phyloP scores from a whole-genome alignment of 2,888 invertebrate genomes.

The Diadegma fenestrale region DNA sequence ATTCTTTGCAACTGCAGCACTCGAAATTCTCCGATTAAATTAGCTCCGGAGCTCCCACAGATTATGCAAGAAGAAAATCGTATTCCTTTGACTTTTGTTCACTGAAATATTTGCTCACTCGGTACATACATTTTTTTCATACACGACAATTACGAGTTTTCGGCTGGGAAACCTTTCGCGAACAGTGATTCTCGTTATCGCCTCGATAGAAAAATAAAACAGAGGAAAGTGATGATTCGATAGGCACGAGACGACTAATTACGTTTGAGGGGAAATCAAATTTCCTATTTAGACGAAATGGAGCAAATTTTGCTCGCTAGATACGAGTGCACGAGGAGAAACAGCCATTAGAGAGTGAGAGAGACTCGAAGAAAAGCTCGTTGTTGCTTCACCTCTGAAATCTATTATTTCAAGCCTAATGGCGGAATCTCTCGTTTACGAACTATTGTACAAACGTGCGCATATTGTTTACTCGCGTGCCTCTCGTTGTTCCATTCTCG shows the following conservation, averaged over 20 bases:
- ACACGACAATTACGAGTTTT: not conserved
- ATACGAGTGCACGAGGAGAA: not conserved
- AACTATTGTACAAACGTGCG: constrained; percentile 20
- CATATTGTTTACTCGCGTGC: constrained; percentile 4
- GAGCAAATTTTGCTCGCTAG: not conserved
- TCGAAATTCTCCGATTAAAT: not conserved
- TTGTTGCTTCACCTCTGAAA: constrained; percentile 35
- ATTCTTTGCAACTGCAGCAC: not conserved
- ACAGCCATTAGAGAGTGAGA: not conserved
- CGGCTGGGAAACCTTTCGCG: too few species aligned
- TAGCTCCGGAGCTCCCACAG: not conserved
- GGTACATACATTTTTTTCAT: not conserved
- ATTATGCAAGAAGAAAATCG: not conserved
- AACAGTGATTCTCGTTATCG: not conserved
- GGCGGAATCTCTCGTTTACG: constrained; percentile 66
- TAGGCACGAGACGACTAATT: not conserved
- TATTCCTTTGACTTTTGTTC: not conserved
- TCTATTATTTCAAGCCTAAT: constrained; percentile 72
- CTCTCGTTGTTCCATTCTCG: constrained; percentile 23
- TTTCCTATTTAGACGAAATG: constrained; percentile 5
- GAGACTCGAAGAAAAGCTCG: not conserved
- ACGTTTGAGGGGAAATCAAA: not conserved
- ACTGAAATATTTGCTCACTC: not conserved
- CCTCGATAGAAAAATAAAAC: not conserved
- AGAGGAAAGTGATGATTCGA: not conserved